Conservation (phyloP, 2,113 vertebrate species). For the Procavia capensis region DNA sequence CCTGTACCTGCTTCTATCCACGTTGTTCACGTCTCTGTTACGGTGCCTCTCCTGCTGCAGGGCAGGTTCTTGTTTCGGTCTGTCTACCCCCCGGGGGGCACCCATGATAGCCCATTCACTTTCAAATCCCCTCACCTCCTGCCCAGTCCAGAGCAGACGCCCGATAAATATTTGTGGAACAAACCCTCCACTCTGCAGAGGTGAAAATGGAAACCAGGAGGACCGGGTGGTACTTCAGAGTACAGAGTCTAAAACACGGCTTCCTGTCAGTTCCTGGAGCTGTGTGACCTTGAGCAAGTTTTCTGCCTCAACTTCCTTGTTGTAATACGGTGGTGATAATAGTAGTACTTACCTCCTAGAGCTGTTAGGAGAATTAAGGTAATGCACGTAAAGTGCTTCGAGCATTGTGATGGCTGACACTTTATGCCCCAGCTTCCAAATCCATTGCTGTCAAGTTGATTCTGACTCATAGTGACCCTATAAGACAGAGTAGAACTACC, state of each 20-base stretch:
- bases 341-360: background rate
- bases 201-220: slow-evolving; percentile 22
- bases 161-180: slow-evolving; percentile 5
- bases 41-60: background rate
- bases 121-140: background rate
- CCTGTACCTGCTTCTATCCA: background rate
- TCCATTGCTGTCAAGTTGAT: no score
- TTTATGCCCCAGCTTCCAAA: background rate
- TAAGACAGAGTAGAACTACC: no score
- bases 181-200: background rate
- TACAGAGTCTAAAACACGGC: background rate
- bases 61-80: slow-evolving; percentile 5
- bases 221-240: background rate
- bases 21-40: background rate
- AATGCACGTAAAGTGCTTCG: background rate
- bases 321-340: background rate
- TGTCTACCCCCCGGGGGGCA: background rate
- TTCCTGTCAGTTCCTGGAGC: background rate
- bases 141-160: slow-evolving; percentile 31
- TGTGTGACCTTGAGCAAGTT: background rate
- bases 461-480: no score
- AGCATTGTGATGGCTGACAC: background rate
- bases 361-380: background rate
- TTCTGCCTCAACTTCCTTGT: background rate
- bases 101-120: background rate